A percentile compares a stretch with the other conserved stretches of the same genome.
Evolutionary conservation across 2,888 invertebrate genomes (phyloP).

Genomic region (Drosophila ezoana): DNA sequence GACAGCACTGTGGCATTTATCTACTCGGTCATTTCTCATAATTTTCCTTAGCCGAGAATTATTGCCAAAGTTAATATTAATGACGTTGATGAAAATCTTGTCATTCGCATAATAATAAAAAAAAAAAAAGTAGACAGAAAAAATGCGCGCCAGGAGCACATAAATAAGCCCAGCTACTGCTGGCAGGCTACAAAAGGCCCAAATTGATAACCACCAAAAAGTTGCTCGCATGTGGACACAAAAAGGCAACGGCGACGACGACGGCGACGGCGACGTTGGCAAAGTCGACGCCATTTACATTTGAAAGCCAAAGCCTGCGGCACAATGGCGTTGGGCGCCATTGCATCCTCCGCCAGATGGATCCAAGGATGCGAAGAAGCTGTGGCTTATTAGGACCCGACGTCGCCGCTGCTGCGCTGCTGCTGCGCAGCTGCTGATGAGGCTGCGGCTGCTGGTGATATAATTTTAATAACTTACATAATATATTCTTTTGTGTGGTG

Average conservation of each 20-base stretch:
- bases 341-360: constrained; percentile 35
- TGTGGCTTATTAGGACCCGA: constrained; percentile 65
- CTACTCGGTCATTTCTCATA: constrained; percentile 79
- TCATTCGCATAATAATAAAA: constrained; percentile 72
- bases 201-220: constrained; percentile 75
- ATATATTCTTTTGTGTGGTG: constrained; percentile 73
- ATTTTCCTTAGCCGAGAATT: constrained; percentile 79
- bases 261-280: constrained; percentile 15
- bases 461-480: constrained; percentile 78
- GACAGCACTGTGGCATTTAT: constrained; percentile 62
- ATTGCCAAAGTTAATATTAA: constrained; percentile 82
- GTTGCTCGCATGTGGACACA: constrained; percentile 63
- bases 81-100: constrained; percentile 82
- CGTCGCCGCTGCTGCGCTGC: constrained; percentile 38
- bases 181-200: constrained; percentile 60
- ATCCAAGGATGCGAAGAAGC: constrained; percentile 32
- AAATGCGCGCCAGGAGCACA: constrained; percentile 56
- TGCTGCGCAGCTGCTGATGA: background rate
- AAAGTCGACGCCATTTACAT: constrained; percentile 73
- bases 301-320: constrained; percentile 70
- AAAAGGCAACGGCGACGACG: constrained; percentile 25
- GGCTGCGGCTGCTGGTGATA: constrained; percentile 66
- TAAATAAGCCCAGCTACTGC: constrained; percentile 62
- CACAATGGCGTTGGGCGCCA: constrained; percentile 52
- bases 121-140: constrained; percentile 26